Base-by-base conservation (phyloP, 2,113 vertebrate species). In the Herpailurus yagouaroundi region DNA sequence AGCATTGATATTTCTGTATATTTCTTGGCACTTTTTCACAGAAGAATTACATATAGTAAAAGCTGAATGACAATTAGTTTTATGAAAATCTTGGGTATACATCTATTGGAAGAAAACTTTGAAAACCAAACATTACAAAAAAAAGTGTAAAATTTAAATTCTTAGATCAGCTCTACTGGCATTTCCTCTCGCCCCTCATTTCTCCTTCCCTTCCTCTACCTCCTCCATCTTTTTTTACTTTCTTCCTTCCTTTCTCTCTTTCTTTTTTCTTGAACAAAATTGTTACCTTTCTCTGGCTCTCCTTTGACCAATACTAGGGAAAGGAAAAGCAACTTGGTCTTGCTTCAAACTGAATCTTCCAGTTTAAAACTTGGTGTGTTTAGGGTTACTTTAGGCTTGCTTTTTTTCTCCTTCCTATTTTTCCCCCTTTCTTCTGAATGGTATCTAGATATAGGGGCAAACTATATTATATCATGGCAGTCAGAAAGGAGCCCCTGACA, bases 201-300 rank as follows among this genome's bases (percentile, higher is more conserved):
- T 1, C 25, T 0, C 12, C 25, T 36, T n/a, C 8, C 5, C 38
- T 41, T 1, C 2, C 14, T 29, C 29, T 19, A 38, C 21, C 11
- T 9, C 36, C 36, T 66, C 31, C 64, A 31, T 33, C 21, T 13
- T 27, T 12, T 69, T 36, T 13, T 23, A 23, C 21, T 45, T 29
- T 74, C 38, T 45, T 16, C n/a, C 69, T 36, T 36, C n/a, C 19
- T 23, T 41, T 74, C 12, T 31, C 23, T 66, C 31, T 18, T 9
- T 31, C n/a, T 66, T 38, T 16, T 25, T 18, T 27, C 16, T 64
- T 38, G 3, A 83, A 91, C 38, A 91, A 79, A 83, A 84, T 25
- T 45, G 23, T 79, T 55, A 69, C 85, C 38, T 81, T 94, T 71
- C 57, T 81, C 36, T 95, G 38, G 1, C 16, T 93, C 60, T 29